Percentiles rank a stretch among this genome's conserved stretches.
These are phyloP conservation scores for Drosophila birchii DNA, from an alignment of 2,888 invertebrate genomes.

Conservation along the genomic window DNA sequence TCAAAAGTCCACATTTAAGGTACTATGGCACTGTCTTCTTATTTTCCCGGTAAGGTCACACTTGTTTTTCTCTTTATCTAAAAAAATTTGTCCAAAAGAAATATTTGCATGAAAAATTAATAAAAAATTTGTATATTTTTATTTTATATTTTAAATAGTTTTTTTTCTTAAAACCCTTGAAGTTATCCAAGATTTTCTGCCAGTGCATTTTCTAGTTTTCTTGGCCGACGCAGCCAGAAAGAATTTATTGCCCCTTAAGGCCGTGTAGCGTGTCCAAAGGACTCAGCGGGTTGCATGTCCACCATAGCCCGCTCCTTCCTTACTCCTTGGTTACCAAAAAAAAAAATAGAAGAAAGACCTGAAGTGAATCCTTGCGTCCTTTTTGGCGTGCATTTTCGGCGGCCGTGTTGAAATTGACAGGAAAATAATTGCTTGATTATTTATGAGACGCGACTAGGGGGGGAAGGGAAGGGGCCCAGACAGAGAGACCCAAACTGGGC, in stretches of 20 bases:
- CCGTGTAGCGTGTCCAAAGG: slow-evolving; percentile 56
- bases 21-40: neutral
- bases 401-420: slow-evolving; percentile 83
- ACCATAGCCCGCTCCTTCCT: slow-evolving; percentile 25
- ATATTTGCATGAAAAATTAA: too few relatives aligned
- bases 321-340: slow-evolving; percentile 1
- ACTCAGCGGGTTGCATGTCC: slow-evolving; percentile 78
- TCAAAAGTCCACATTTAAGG: neutral
- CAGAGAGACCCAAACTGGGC: slow-evolving; percentile 1
- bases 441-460: slow-evolving; percentile 66
- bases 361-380: slow-evolving; percentile 8
- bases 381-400: slow-evolving; percentile 62
- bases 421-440: slow-evolving; percentile 82
- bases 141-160: neutral
- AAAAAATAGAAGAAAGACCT: neutral
- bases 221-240: slow-evolving; percentile 56
- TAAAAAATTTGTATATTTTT: too few relatives aligned
- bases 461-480: slow-evolving; percentile 20
- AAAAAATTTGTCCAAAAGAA: too few relatives aligned
- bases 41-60: neutral
- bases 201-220: slow-evolving; percentile 51
- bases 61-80: too few relatives aligned
- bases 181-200: slow-evolving; percentile 11
- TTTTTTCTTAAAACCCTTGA: neutral
- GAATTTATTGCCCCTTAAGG: slow-evolving; percentile 67